Conservation (phyloP, 2,113 vertebrate species). For the Eretmochelys imbricata region DNA sequence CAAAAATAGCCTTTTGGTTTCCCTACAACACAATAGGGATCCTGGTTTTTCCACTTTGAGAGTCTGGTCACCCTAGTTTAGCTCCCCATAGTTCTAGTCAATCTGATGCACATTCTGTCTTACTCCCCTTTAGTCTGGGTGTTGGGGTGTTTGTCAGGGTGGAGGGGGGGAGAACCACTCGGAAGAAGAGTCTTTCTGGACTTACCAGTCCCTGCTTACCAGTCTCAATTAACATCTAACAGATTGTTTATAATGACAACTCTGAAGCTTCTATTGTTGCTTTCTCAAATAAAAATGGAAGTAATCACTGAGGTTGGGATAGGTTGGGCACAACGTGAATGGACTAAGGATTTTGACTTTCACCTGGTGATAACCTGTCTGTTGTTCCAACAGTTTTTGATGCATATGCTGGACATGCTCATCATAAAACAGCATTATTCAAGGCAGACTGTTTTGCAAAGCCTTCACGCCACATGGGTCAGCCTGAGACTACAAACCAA, state of each 20-base stretch:
- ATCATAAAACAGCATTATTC: slow-evolving; percentile 15
- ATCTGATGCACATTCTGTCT: neutral
- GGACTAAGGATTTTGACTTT: slow-evolving; percentile 2
- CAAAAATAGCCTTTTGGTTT: neutral
- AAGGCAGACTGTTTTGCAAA: slow-evolving; percentile 22
- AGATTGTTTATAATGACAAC: neutral
- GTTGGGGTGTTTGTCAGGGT: fast-evolving
- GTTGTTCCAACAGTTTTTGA: slow-evolving; percentile 58
- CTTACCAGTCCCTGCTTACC: fast-evolving
- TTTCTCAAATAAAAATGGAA: neutral
- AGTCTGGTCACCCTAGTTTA: neutral
- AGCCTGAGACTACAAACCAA: slow-evolving; percentile 49
- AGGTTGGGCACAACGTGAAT: slow-evolving; percentile 26
- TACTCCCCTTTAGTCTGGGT: neutral
- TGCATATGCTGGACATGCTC: neutral
- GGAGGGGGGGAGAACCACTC: neutral
- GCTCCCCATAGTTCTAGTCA: neutral
- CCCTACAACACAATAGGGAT: neutral
- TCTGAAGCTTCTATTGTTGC: neutral
- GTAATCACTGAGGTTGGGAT: slow-evolving; percentile 1
- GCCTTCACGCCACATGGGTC: slow-evolving; percentile 28
- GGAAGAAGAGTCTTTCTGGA: neutral
- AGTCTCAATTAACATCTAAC: neutral
- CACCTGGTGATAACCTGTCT: slow-evolving; percentile 57
- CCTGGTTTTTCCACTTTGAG: neutral